These are phyloP conservation scores for Cyprinodon variegatus DNA, from an alignment of 2,113 vertebrate species.

Conservation along the genomic window DNA sequence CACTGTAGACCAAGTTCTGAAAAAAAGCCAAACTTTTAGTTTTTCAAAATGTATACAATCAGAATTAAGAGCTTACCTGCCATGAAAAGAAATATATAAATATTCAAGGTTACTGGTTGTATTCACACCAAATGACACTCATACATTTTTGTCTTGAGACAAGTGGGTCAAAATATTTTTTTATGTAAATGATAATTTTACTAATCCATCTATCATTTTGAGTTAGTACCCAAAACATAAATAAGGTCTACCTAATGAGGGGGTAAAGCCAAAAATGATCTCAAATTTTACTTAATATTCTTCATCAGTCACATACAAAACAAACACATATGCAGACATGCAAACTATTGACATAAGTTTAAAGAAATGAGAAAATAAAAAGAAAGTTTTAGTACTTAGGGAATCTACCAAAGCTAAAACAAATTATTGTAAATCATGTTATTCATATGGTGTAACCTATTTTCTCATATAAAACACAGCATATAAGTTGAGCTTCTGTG, in stretches of 20 bases:
- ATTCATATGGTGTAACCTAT: conserved; percentile 38
- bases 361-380: conserved; percentile 54
- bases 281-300: conserved; percentile 48
- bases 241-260: conserved; percentile 46
- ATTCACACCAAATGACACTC: conserved; percentile 30
- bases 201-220: conserved; percentile 58
- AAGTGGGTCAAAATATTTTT: conserved; percentile 53
- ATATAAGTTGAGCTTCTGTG: conserved; percentile 40
- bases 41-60: conserved; percentile 43
- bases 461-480: conserved; percentile 58
- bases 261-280: conserved; percentile 19
- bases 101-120: conserved; percentile 36
- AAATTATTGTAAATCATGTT: conserved; percentile 51
- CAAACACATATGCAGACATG: conserved; percentile 61
- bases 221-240: conserved; percentile 31
- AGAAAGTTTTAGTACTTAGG: conserved; percentile 40
- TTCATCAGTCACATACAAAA: conserved; percentile 62
- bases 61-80: conserved; percentile 33
- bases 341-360: conserved; percentile 49
- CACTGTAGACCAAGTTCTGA: conserved; percentile 41
- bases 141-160: conserved; percentile 49
- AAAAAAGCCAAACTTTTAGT: conserved; percentile 22
- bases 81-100: conserved; percentile 45
- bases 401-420: conserved; percentile 61
- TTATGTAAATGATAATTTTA: conserved; percentile 55